phyloP scores from a whole-genome alignment of 2,888 invertebrate genomes.

The Gortyna flavago region DNA sequence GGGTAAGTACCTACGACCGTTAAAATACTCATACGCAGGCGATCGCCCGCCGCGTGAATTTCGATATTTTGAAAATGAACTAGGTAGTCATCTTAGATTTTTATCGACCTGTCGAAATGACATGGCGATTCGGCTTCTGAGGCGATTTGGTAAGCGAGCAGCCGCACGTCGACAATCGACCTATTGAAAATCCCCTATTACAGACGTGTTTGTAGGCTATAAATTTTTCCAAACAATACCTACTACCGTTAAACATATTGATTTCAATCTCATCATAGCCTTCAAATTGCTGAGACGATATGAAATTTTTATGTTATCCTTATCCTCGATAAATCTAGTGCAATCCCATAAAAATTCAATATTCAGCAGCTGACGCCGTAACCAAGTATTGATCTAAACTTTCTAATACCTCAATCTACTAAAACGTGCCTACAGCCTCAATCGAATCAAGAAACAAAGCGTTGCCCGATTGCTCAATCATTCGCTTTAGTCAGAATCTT shows the following conservation, averaged over 20 bases:
- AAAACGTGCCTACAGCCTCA: slow-evolving; percentile 16
- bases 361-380: slow-evolving; percentile 49
- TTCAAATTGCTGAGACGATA: slow-evolving; percentile 48
- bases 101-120: not conserved
- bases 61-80: not conserved
- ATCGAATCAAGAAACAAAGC: slow-evolving; percentile 43
- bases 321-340: slow-evolving; percentile 50
- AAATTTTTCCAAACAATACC: slow-evolving; percentile 9
- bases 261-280: slow-evolving; percentile 31
- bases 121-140: not conserved
- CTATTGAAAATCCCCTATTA: not conserved
- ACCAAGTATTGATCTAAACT: slow-evolving; percentile 53
- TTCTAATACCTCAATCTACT: slow-evolving; percentile 12
- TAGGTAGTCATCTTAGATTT: not conserved
- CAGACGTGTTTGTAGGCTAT: slow-evolving; percentile 1
- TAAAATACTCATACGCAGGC: no score
- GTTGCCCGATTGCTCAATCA: slow-evolving; percentile 41
- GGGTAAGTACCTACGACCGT: not conserved
- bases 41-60: no score
- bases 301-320: slow-evolving; percentile 50
- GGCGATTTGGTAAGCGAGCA: not conserved
- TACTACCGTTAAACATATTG: slow-evolving; percentile 10
- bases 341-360: slow-evolving; percentile 51
- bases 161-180: not conserved
- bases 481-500: slow-evolving; percentile 28